Evolutionary conservation across 2,888 invertebrate species (phyloP), one percentile per base, ranked within the genome.

Genomic region (Philonicus albiceps): DNA sequence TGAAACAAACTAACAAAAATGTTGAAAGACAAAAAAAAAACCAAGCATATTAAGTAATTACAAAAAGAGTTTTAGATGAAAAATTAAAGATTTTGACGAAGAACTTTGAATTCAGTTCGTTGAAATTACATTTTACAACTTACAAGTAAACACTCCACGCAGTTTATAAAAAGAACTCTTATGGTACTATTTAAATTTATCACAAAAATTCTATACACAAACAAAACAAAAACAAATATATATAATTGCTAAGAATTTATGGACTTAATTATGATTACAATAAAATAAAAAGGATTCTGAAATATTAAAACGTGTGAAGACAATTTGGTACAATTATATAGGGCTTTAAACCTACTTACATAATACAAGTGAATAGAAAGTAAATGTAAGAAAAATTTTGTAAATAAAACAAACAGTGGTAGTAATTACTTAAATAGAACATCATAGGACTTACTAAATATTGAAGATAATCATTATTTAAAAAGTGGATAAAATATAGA

Each of bases 161-260:
- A 37, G 37, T 37, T 37, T n/a, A n/a, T n/a, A 49, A 6, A 49
- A 49, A n/a, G n/a, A 4, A 49, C 3, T 19, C 49, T n/a, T 49
- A n/a, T n/a, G n/a, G n/a, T n/a, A 49, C 6, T 5, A 49, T 49
- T 19, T n/a, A 49, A n/a, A 49, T n/a, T n/a, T 49, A 49, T 27
- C 40, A 76, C 22, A 40, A n/a, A 22, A 80, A 53, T 53, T 53
- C 53, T 30, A 80, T 31, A n/a, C n/a, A n/a, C n/a, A n/a, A n/a
- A n/a, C n/a, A n/a, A n/a, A n/a, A n/a, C n/a, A n/a, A n/a, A n/a
- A n/a, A n/a, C n/a, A n/a, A 53, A 16, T 30, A 49, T 13, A 53
- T 27, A 31, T n/a, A 53, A 55, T 80, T 80, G 80, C 80, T 80
- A 80, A 80, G 80, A 80, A 80, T 49, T 80, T 80, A 6, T 49